phyloP scores from a whole-genome alignment of 2,888 invertebrate species.

The Napeogenes sylphis region DNA sequence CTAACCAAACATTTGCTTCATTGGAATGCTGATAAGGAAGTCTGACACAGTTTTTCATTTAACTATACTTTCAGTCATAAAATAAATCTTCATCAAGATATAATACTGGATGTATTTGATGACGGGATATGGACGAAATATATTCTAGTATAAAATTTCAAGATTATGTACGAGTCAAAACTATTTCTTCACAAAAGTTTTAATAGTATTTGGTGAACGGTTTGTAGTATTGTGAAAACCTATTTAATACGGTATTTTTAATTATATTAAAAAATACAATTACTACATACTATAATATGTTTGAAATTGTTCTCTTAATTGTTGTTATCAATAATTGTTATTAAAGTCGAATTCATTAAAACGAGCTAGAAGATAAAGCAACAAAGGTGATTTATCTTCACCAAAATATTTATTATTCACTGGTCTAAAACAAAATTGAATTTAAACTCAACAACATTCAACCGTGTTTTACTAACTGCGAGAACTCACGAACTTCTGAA shows the following conservation, averaged over 20 bases:
- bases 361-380: not conserved
- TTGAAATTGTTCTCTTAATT: conserved; percentile 1
- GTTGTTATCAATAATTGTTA: conserved; percentile 18
- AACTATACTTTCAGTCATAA: conserved; percentile 4
- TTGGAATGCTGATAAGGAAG: conserved; percentile 28
- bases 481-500: not conserved
- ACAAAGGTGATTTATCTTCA: no score
- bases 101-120: no score
- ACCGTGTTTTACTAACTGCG: conserved; percentile 1
- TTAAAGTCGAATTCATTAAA: conserved; percentile 22
- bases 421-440: conserved; percentile 10
- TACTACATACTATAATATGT: no score
- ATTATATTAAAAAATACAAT: no score
- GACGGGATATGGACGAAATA: no score
- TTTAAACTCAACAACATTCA: not conserved
- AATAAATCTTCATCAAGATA: no score
- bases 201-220: no score
- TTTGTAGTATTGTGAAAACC: no score
- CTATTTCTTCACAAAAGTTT: no score
- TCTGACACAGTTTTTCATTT: conserved; percentile 12
- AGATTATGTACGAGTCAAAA: no score
- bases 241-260: no score
- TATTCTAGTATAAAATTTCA: no score
- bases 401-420: not conserved
- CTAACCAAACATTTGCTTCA: conserved; percentile 26